These are phyloP conservation scores for Anthrax anthrax DNA, from an alignment of 2,888 invertebrate genomes.

Conservation along the genomic window DNA sequence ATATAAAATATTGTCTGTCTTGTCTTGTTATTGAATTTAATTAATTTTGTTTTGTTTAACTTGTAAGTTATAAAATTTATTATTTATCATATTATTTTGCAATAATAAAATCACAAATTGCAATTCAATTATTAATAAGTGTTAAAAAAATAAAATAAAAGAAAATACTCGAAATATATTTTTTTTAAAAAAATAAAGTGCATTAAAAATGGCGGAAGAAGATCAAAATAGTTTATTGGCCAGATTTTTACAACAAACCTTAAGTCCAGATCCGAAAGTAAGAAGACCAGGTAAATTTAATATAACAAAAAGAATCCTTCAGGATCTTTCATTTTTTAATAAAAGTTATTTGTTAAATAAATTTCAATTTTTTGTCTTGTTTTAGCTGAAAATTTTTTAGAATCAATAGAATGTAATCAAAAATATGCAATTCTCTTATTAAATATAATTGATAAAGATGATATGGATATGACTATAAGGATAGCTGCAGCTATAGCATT, in stretches of 20 bases:
- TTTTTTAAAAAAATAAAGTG: too few species aligned
- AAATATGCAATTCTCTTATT: slow-evolving; percentile 80
- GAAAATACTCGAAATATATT: too few species aligned
- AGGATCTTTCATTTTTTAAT: too few species aligned
- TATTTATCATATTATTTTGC: too few species aligned
- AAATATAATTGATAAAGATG: slow-evolving; percentile 70
- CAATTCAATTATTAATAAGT: too few species aligned
- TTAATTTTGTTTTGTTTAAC: too few species aligned
- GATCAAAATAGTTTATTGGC: slow-evolving; percentile 75
- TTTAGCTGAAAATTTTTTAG: slow-evolving; percentile 80
- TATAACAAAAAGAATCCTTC: not conserved
- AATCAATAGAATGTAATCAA: slow-evolving; percentile 77
- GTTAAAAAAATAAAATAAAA: too few species aligned
- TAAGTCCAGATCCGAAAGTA: slow-evolving; percentile 67
- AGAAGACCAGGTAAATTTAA: slow-evolving; percentile 59
- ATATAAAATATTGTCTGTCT: too few species aligned
- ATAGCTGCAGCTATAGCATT: slow-evolving; percentile 87
- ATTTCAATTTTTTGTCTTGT: not conserved
- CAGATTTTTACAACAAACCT: slow-evolving; percentile 73
- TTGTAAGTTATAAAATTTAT: too few species aligned
- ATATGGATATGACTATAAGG: slow-evolving; percentile 65
- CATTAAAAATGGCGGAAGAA: slow-evolving; percentile 75
- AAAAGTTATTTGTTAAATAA: not conserved
- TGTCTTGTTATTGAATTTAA: too few species aligned
- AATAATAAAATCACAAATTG: too few species aligned